A percentile compares a stretch with the other conserved stretches of the same genome.
Evolutionary conservation across 2,797 vertebrate species (phyloP).

Genomic region (Xenentodon cancila): DNA sequence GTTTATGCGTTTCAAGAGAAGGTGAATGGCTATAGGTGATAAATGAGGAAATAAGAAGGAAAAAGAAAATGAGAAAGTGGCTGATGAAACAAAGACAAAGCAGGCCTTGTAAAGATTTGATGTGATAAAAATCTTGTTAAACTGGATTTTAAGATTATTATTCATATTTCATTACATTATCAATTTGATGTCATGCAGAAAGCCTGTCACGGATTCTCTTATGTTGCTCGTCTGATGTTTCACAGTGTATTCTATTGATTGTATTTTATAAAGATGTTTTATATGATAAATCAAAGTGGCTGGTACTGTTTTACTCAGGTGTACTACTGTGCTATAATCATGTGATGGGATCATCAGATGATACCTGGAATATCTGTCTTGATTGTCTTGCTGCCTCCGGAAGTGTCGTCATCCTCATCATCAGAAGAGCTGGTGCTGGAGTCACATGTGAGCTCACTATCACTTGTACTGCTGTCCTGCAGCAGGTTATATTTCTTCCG

Average conservation of each 20-base stretch:
- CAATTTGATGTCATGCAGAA: conserved; percentile 20
- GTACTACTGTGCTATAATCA: conserved; percentile 18
- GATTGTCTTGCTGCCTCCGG: conserved; percentile 97
- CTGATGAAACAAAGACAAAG: conserved; percentile 49
- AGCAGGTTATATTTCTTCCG: conserved; percentile 97
- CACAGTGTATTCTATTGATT: neutral
- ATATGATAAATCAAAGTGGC: conserved; percentile 10
- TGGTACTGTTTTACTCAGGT: conserved; percentile 14
- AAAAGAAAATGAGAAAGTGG: conserved; percentile 29
- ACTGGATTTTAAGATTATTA: neutral
- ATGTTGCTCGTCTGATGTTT: neutral
- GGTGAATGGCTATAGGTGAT: conserved; percentile 62
- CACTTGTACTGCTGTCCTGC: conserved; percentile 99
- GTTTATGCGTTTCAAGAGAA: conserved; percentile 32
- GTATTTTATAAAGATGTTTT: conserved; percentile 21
- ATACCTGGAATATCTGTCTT: conserved; percentile 98
- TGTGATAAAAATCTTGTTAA: conserved; percentile 8
- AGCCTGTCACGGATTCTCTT: neutral
- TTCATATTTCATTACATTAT: conserved; percentile 20
- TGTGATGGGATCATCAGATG: conserved; percentile 30
- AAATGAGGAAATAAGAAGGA: conserved; percentile 50
- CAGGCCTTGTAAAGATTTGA: conserved; percentile 38
- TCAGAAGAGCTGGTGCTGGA: conserved; percentile 87
- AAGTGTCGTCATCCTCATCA: conserved; percentile 90
- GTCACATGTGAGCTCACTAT: conserved; percentile 98